A percentile compares a stretch with the other conserved stretches of the same genome.
These are phyloP conservation scores for Ciconia stormi DNA, from an alignment of 2,113 vertebrate species.

Conservation along the genomic window DNA sequence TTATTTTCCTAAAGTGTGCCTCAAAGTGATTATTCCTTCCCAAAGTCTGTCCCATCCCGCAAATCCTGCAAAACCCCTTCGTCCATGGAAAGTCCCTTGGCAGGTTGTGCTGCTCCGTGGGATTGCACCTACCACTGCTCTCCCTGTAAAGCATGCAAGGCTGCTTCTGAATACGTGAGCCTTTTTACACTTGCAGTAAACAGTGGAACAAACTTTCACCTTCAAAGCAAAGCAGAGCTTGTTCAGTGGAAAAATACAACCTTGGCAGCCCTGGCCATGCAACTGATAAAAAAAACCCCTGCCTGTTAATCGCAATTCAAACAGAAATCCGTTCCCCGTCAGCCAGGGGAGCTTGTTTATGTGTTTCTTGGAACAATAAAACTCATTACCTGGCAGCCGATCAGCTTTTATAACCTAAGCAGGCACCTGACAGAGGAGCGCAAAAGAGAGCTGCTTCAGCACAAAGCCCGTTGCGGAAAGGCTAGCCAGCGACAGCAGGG, in stretches of 20 bases:
- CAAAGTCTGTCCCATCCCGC: neutral
- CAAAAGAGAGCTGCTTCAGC: slow-evolving; percentile 43
- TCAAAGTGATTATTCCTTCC: neutral
- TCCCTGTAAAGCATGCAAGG: neutral
- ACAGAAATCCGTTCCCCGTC: slow-evolving; percentile 52
- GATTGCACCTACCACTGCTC: neutral
- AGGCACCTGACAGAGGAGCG: slow-evolving; percentile 45
- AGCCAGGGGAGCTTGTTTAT: slow-evolving; percentile 46
- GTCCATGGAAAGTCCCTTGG: neutral
- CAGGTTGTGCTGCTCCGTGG: neutral
- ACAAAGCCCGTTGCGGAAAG: neutral
- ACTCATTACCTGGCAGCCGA: slow-evolving; percentile 64
- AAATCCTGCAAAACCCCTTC: neutral
- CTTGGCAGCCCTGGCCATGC: slow-evolving; percentile 36
- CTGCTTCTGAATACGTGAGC: neutral
- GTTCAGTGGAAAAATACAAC: slow-evolving; percentile 74
- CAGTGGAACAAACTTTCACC: slow-evolving; percentile 51
- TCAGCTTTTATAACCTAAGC: slow-evolving; percentile 53
- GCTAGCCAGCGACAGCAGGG: neutral
- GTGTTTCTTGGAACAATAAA: slow-evolving; percentile 64
- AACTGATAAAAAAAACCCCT: slow-evolving; percentile 7
- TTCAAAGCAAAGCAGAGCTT: slow-evolving; percentile 45
- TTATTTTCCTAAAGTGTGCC: neutral
- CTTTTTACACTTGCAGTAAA: slow-evolving; percentile 36
- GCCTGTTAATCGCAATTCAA: slow-evolving; percentile 59